Percentiles rank a stretch among this genome's conserved stretches.
Evolutionary conservation across 2,113 vertebrate species (phyloP).

Genomic region (Fukomys damarensis): DNA sequence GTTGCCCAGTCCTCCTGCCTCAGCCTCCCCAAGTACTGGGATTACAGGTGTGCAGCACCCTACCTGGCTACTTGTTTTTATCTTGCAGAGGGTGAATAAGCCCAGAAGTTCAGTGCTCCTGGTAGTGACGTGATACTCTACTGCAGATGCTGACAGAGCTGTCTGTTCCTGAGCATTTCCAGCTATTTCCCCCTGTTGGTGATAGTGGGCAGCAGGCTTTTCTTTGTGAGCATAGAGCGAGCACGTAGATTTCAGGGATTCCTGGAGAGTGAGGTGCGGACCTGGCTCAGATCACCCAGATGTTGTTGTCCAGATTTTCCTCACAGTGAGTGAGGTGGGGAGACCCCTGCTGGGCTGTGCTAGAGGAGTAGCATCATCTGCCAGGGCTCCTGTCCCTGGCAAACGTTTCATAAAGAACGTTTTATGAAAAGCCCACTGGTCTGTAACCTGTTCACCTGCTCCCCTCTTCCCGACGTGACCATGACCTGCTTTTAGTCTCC

Average conservation of each 20-base stretch:
- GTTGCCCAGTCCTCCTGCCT: neutral
- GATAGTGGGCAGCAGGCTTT: neutral
- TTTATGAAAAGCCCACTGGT: neutral
- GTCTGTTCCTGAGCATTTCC: neutral
- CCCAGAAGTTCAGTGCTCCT: neutral
- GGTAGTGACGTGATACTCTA: neutral
- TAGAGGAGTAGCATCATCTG: neutral
- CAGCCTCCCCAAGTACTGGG: neutral
- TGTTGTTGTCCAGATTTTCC: neutral
- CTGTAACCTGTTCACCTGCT: neutral
- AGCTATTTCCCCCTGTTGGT: fast-evolving
- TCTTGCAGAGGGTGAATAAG: neutral
- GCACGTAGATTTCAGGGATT: neutral
- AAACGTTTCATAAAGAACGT: neutral
- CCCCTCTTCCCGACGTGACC: fast-evolving
- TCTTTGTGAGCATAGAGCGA: neutral
- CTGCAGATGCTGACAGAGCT: neutral
- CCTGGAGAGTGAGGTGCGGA: neutral
- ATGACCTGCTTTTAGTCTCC: neutral
- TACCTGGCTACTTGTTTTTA: neutral
- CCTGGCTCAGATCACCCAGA: neutral
- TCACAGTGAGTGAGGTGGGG: neutral
- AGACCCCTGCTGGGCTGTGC: neutral
- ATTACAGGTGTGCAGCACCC: neutral
- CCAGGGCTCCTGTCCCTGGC: neutral